phyloP scores from a whole-genome alignment of 2,113 vertebrate genomes.

The Megalops atlanticus region DNA sequence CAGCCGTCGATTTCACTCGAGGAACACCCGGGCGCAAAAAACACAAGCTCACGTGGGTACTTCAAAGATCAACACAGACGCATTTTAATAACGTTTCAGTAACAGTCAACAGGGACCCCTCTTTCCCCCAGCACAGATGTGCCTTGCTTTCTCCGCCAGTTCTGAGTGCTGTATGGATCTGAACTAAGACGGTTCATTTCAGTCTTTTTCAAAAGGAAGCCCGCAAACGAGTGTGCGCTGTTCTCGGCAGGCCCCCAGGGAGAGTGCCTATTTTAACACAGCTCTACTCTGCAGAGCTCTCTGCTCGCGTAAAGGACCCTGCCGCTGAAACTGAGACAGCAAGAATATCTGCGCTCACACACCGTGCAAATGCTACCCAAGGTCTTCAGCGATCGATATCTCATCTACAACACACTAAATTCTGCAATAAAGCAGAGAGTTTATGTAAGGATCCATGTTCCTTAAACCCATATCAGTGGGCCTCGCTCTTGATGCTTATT shows the following conservation, averaged over 20 bases:
- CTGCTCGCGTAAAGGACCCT: not conserved
- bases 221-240: not conserved
- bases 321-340: no score
- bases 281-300: not conserved
- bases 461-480: not conserved
- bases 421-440: not conserved
- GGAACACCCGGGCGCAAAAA: no score
- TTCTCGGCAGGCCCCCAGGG: not conserved
- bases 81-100: no score
- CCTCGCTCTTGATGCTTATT: not conserved
- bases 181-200: not conserved
- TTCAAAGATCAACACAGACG: no score
- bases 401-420: not conserved
- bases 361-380: not conserved
- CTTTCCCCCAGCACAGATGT: no score
- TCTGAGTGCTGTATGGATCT: not conserved
- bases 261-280: not conserved
- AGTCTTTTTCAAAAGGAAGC: not conserved
- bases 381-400: not conserved
- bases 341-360: not conserved
- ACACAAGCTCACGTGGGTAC: no score
- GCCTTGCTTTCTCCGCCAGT: not conserved
- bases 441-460: not conserved
- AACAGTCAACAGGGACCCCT: not conserved
- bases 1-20: not conserved